Conservation (phyloP, 2,888 invertebrate genomes). For the Pandemis corylana region DNA sequence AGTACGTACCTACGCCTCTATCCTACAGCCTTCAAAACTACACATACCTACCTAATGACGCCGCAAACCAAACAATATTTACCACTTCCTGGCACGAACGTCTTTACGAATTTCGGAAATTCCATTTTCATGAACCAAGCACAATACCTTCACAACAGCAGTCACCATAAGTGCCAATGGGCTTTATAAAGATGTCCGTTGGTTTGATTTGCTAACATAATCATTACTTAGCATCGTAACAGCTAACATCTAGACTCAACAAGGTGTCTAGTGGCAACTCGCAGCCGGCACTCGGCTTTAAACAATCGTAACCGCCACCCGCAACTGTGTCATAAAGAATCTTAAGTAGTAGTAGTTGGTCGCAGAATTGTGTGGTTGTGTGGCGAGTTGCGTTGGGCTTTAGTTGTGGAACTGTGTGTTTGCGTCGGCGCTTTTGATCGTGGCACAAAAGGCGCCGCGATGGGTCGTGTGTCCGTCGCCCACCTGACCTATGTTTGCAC, state of each 20-base stretch:
- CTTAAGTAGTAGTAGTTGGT: background rate
- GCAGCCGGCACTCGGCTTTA: constrained; percentile 46
- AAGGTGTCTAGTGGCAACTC: constrained; percentile 74
- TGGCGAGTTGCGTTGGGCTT: constrained; percentile 45
- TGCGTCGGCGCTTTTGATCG: constrained; percentile 80
- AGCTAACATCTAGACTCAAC: constrained; percentile 75
- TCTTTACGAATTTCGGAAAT: constrained; percentile 9
- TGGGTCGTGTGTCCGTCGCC: constrained; percentile 77
- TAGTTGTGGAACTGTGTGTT: constrained; percentile 57
- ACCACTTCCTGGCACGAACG: background rate
- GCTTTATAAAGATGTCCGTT: constrained; percentile 30
- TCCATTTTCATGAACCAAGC: background rate
- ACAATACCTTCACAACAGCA: background rate
- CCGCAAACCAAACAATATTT: background rate
- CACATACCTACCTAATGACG: background rate
- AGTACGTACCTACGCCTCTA: too few species aligned
- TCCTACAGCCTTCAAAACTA: too few species aligned
- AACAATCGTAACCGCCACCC: constrained; percentile 44
- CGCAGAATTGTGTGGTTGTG: constrained; percentile 28
- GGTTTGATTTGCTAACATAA: constrained; percentile 56
- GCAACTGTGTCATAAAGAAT: background rate
- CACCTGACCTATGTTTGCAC: constrained; percentile 79
- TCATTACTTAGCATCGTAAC: constrained; percentile 62
- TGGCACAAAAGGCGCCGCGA: constrained; percentile 77
- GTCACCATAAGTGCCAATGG: background rate